phyloP scores from a whole-genome alignment of 2,888 invertebrate species.

The Andrena trimmerana region DNA sequence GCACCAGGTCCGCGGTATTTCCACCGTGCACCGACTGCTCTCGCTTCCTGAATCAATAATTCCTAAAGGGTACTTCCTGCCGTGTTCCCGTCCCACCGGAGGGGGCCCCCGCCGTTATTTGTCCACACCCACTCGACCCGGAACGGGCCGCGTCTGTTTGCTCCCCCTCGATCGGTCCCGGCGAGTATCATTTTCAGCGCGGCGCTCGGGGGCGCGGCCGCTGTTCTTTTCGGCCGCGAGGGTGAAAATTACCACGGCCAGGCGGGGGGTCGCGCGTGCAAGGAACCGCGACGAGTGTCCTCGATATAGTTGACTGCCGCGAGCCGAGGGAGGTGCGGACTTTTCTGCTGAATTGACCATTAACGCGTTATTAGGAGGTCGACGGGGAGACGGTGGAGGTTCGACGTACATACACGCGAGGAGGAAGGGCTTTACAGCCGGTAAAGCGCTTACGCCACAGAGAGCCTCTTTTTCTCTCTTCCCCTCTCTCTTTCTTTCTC shows the following conservation, averaged over 20 bases:
- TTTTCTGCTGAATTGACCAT: conserved; percentile 65
- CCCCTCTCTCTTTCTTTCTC: conserved; percentile 25
- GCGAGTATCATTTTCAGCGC: conserved; percentile 44
- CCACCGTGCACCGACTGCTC: neutral
- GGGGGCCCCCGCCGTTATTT: conserved; percentile 25
- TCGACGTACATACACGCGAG: conserved; percentile 12
- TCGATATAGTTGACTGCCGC: conserved; percentile 34
- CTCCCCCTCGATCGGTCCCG: conserved; percentile 31
- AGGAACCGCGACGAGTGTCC: conserved; percentile 46
- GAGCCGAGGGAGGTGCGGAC: conserved; percentile 23
- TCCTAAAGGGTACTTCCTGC: conserved; percentile 44
- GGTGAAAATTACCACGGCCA: conserved; percentile 23
- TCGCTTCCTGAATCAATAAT: conserved; percentile 51
- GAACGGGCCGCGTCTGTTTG: conserved; percentile 16
- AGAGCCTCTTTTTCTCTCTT: conserved; percentile 23
- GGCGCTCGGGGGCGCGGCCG: conserved; percentile 2
- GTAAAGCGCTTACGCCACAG: conserved; percentile 70
- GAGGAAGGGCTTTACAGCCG: conserved; percentile 51
- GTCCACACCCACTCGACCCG: conserved; percentile 41
- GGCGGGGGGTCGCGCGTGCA: conserved; percentile 21
- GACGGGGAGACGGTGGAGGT: neutral
- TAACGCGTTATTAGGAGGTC: conserved; percentile 62
- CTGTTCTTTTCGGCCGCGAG: conserved; percentile 42
- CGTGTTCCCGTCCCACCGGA: conserved; percentile 23
- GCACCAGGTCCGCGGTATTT: no score